Evolutionary conservation across 2,113 vertebrate genomes (phyloP).

Genomic region (Serilophus lunatus): DNA sequence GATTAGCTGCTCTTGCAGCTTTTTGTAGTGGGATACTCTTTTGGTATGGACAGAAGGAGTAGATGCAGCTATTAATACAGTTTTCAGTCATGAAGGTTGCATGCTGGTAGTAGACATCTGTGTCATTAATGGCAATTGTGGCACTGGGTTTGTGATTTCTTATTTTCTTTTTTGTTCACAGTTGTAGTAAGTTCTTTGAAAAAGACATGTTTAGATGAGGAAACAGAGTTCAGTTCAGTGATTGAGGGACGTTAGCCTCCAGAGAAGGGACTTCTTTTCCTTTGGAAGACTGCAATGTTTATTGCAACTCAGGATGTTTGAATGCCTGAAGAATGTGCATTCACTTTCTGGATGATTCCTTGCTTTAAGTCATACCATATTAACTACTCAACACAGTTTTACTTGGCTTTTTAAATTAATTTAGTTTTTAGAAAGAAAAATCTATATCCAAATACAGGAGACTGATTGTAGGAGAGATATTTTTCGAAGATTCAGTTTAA

Average conservation of each 20-base stretch:
- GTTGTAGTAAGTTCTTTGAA: background rate
- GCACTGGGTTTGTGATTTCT: background rate
- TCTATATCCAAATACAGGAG: background rate
- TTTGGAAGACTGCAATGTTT: background rate
- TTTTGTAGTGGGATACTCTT: background rate
- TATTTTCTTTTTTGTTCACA: background rate
- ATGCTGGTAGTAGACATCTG: background rate
- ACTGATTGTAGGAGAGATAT: background rate
- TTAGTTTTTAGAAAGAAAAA: background rate
- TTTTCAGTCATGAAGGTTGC: background rate
- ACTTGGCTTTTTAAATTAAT: background rate
- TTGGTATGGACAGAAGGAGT: background rate
- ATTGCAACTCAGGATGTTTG: background rate
- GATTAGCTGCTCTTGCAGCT: background rate
- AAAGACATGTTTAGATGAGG: background rate
- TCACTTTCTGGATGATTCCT: background rate
- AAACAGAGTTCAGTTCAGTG: background rate
- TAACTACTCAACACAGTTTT: background rate
- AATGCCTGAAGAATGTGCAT: background rate
- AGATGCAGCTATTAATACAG: background rate
- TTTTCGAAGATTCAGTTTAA: background rate
- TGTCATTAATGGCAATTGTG: background rate
- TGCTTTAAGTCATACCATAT: background rate
- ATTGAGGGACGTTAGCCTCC: background rate
- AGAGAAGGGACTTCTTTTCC: background rate